Base-by-base conservation (phyloP, 53 echinoderm and acorn worm genomes). In the Henricia sp. region DNA sequence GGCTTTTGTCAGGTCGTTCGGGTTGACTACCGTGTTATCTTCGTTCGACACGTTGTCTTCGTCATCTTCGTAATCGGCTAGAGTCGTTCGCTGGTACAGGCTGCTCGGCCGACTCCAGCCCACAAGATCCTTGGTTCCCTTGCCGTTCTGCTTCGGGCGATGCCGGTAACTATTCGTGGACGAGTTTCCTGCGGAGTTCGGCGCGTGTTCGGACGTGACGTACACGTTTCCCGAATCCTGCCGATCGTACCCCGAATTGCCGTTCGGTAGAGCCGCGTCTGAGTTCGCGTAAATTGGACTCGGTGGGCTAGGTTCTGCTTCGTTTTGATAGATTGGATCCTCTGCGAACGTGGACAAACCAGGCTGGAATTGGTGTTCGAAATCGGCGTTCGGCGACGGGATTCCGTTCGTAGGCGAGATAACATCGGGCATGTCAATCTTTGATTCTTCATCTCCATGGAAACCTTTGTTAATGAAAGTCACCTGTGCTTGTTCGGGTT, bases 91-190 rank as follows among this genome's bases (percentile, higher is more conserved):
- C 80, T 80, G 80, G 80, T 80, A 80, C 48, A 80, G 34, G 33
- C 62, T 60, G n/a, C 80, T 80, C 0, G 80, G 80, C 3, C 80
- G 80, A 14, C 80, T 80, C 80, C 80, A 80, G 5, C 80, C 80
- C 0, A 62, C 46, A 13, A 80, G 50, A 13, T 80, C 80, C 19
- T 80, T 80, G 20, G 80, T 80, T 0, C 80, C 80, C 1, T 48
- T 80, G 48, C 4, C 80, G 12, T 80, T 80, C 46, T 80, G 62
- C 64, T 80, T 80, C 5, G 50, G 63, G 6, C 65, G 48, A 35
- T 25, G 19, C 13, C 80, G 44, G 64, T 62, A 48, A 5, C 11
- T 64, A n/a, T 35, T 50, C 20, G 80, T 63, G 0, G 80, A 80
- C n/a, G 48, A 46, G 6, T 10, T 50, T 6, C 48, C 63, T 26